Evolutionary conservation across 2,888 invertebrate species (phyloP).

Genomic region (Myathropa florea): DNA sequence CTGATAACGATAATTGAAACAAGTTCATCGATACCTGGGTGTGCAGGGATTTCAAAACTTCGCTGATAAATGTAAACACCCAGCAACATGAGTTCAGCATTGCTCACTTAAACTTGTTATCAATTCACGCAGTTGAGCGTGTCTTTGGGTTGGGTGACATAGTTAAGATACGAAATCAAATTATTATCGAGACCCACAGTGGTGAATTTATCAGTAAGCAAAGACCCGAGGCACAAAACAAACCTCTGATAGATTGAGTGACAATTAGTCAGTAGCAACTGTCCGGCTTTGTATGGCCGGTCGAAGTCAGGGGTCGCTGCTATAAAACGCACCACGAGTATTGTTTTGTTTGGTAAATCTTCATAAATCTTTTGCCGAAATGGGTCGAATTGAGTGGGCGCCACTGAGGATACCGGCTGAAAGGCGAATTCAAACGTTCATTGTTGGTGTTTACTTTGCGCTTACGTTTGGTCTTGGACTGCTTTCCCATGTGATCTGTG

Average conservation of each 20-base stretch:
- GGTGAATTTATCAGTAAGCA: background rate
- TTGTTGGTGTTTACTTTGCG: constrained; percentile 87
- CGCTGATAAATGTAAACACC: background rate
- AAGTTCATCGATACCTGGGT: background rate
- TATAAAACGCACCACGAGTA: background rate
- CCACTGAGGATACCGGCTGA: constrained; percentile 87
- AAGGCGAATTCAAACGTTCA: constrained; percentile 90
- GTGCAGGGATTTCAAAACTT: background rate
- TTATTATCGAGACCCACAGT: background rate
- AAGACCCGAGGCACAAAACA: background rate
- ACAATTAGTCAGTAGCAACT: background rate
- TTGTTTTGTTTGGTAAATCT: background rate
- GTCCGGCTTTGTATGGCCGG: background rate
- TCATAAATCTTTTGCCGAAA: background rate
- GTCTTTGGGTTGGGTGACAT: background rate
- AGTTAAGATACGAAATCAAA: background rate
- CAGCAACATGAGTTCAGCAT: background rate
- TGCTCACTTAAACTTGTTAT: background rate
- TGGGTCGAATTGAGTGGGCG: constrained; percentile 86
- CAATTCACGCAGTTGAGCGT: background rate
- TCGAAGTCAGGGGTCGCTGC: background rate
- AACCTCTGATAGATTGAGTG: background rate
- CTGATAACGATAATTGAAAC: background rate
- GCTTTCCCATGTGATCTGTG: background rate
- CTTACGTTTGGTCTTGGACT: constrained; percentile 4